Conservation (phyloP, 2,797 vertebrate genomes). For the Helarctos malayanus region DNA sequence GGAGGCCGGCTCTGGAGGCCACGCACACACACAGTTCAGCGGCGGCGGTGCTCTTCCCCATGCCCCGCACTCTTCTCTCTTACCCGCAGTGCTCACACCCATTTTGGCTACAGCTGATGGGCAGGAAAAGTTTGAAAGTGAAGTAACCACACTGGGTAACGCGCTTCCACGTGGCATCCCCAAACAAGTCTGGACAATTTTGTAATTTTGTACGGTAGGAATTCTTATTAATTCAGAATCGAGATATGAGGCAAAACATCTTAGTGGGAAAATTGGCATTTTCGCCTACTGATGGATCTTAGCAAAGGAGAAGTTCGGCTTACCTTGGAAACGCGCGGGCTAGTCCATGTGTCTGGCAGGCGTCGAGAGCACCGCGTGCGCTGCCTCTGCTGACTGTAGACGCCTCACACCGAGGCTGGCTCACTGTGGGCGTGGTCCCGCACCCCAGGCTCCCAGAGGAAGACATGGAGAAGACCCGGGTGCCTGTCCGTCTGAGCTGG, state of each 20-base stretch:
- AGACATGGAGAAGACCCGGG: neutral
- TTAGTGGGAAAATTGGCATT: neutral
- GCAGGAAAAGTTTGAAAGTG: neutral
- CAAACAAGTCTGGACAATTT: neutral
- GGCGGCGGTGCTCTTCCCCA: neutral
- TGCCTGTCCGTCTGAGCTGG: neutral
- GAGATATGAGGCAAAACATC: neutral
- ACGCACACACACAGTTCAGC: neutral
- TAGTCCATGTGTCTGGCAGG: neutral
- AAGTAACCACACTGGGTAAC: neutral
- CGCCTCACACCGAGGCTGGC: rapidly evolving
- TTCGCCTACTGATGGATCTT: neutral
- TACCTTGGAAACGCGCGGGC: neutral
- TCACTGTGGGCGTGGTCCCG: neutral
- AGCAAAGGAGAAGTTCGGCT: neutral
- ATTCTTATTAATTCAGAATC: neutral
- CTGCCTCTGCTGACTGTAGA: rapidly evolving
- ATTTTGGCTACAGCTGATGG: neutral
- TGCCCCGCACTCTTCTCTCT: neutral
- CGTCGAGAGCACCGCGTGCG: neutral
- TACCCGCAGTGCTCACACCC: neutral
- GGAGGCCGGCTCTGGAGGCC: neutral
- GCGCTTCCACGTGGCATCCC: neutral
- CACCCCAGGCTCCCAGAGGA: neutral
- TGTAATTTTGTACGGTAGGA: neutral